Evolutionary conservation across 2,797 vertebrate species (phyloP).

Genomic region (Argya squamiceps): DNA sequence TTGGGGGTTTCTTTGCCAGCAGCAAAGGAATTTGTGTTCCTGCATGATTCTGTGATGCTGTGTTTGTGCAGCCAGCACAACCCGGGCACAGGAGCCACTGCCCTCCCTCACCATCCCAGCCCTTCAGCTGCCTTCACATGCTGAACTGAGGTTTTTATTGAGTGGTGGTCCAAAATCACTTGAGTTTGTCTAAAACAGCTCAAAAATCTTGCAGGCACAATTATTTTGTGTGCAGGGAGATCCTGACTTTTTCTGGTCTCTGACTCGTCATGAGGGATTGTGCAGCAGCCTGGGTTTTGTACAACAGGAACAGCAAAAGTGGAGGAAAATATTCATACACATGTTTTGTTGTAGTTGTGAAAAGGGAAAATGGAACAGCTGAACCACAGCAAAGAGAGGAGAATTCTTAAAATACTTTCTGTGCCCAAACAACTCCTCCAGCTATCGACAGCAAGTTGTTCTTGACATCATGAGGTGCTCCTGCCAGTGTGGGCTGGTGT

Average conservation of each 20-base stretch:
- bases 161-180: not conserved
- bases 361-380: not conserved
- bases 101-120: too few species aligned
- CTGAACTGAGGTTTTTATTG: not conserved
- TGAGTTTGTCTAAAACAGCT: not conserved
- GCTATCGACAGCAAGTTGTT: not conserved
- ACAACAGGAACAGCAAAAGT: not conserved
- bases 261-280: not conserved
- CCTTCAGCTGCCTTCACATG: not conserved
- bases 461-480: not conserved
- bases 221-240: not conserved
- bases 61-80: not conserved
- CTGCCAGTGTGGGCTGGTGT: not conserved
- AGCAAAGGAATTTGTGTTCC: not conserved
- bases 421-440: not conserved
- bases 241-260: not conserved
- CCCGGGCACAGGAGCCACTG: not conserved
- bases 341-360: not conserved
- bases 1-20: not conserved
- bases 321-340: not conserved
- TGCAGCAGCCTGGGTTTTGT: not conserved
- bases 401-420: not conserved
- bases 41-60: not conserved
- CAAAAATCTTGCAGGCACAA: not conserved
- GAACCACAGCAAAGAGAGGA: not conserved